Evolutionary conservation across 2,797 vertebrate genomes (phyloP).

Genomic region (Girardinus metallicus): DNA sequence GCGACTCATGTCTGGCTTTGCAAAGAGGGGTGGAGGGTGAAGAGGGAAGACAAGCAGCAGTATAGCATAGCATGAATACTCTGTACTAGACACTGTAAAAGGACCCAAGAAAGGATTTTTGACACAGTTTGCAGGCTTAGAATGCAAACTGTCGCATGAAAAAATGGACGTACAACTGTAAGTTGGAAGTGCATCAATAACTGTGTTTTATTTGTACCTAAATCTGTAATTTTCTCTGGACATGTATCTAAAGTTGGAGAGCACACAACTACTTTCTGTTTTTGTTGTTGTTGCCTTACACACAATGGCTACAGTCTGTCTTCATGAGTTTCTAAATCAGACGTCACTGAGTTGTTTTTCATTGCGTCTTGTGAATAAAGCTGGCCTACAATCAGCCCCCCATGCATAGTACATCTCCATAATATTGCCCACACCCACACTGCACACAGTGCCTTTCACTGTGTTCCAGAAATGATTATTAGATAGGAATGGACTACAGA

Average conservation of each 20-base stretch:
- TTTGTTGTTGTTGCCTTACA: slow-evolving; percentile 48
- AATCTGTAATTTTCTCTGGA: too few species aligned
- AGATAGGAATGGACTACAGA: slow-evolving; percentile 29
- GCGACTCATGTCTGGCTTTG: slow-evolving; percentile 60
- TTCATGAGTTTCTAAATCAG: slow-evolving; percentile 66
- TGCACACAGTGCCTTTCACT: slow-evolving; percentile 32
- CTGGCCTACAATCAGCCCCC: slow-evolving; percentile 49
- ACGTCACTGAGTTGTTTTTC: slow-evolving; percentile 69
- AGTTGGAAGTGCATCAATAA: neutral
- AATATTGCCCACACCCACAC: slow-evolving; percentile 30
- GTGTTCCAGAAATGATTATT: slow-evolving; percentile 28
- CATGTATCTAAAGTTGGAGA: neutral
- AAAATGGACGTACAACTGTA: neutral
- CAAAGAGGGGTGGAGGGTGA: slow-evolving; percentile 6
- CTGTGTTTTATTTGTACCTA: neutral
- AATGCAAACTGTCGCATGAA: slow-evolving; percentile 10
- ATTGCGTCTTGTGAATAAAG: slow-evolving; percentile 40
- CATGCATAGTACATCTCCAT: slow-evolving; percentile 33
- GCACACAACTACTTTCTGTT: slow-evolving; percentile 46
- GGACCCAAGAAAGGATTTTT: slow-evolving; percentile 17
- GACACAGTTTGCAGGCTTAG: slow-evolving; percentile 19
- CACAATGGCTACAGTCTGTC: slow-evolving; percentile 69
- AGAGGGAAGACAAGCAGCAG: slow-evolving; percentile 12
- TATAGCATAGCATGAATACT: slow-evolving; percentile 11
- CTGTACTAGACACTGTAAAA: slow-evolving; percentile 19